Base-by-base conservation (phyloP, 1,140 invertebrate species). In the Caerostris extrusa region DNA sequence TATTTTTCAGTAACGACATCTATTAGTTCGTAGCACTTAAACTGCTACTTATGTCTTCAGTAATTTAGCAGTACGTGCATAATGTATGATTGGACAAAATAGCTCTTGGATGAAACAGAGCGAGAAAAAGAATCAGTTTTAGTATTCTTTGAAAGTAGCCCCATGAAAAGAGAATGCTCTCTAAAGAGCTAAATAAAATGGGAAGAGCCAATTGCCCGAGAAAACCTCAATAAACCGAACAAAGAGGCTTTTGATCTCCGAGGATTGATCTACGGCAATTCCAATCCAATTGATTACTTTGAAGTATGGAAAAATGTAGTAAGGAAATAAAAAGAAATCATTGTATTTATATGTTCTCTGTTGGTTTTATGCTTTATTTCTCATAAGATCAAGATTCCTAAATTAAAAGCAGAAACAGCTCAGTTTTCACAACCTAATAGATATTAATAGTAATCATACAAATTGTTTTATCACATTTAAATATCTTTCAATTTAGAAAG, bases 151-250 rank as follows among this genome's bases (percentile, higher is more conserved):
- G 34, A 77, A 77, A 77, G 12, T 77, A 50, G 8, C 61, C 50
- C 7, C 10, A 77, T 77, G 34, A 14, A 77, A 34, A 77, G 14
- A 10, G 34, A 77, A 77, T 50, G 71, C 61, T 2, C n/a, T n/a
- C 17, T 12, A 67, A 4, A 67, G 10, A 67, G 12, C 10, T n/a
- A 77, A 77, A 50, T 3, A 77, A 77, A 77, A 77, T 53, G 3
- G 14, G 71, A 50, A 3, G 7, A 3, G 53, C 34, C 10, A 50
- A 53, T 50, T 53, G 71, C 5, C 10, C 71, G 34, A 4, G 53
- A 53, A 77, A 77, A 77, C 71, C 71, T 77, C 71, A 77, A 77
- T 77, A 77, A 77, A 53, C 34, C 53, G 71, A 77, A 77, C 50
- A 77, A 77, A 77, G 71, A 8, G 10, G 71, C 71, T 77, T 77